Conservation (phyloP, 2,888 invertebrate species). For the Trichopoda pennipes region DNA sequence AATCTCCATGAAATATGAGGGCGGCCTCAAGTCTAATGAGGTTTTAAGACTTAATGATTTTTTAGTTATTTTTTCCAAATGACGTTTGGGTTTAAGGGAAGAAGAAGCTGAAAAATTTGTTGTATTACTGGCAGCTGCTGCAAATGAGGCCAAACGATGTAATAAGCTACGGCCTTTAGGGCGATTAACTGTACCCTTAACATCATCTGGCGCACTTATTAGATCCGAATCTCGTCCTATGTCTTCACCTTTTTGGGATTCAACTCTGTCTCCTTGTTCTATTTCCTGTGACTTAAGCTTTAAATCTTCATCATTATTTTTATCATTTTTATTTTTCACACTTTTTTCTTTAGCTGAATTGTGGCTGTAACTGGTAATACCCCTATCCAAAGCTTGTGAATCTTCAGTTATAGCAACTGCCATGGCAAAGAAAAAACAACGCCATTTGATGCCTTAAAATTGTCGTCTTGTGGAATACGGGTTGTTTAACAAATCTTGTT, state of each 20-base stretch:
- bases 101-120: conserved; percentile 6
- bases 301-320: neutral
- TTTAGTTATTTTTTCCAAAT: conserved; percentile 47
- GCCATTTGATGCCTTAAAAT: conserved; percentile 31
- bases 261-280: neutral
- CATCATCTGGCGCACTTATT: conserved; percentile 1
- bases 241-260: conserved; percentile 6
- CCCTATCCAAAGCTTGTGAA: conserved; percentile 22
- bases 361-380: conserved; percentile 21
- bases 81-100: conserved; percentile 18
- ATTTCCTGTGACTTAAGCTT: neutral
- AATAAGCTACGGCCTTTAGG: conserved; percentile 48
- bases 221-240: neutral
- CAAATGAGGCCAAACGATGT: conserved; percentile 55
- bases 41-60: conserved; percentile 38
- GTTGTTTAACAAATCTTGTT: conserved; percentile 1
- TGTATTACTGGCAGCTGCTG: conserved; percentile 47
- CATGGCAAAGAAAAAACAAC: conserved; percentile 32
- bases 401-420: conserved; percentile 58
- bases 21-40: conserved; percentile 36
- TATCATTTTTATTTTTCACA: neutral
- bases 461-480: neutral
- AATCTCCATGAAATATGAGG: conserved; percentile 56
- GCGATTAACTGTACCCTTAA: conserved; percentile 15
- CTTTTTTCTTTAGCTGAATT: neutral